phyloP scores from a whole-genome alignment of 2,113 vertebrate species.

The Heterocephalus glaber region DNA sequence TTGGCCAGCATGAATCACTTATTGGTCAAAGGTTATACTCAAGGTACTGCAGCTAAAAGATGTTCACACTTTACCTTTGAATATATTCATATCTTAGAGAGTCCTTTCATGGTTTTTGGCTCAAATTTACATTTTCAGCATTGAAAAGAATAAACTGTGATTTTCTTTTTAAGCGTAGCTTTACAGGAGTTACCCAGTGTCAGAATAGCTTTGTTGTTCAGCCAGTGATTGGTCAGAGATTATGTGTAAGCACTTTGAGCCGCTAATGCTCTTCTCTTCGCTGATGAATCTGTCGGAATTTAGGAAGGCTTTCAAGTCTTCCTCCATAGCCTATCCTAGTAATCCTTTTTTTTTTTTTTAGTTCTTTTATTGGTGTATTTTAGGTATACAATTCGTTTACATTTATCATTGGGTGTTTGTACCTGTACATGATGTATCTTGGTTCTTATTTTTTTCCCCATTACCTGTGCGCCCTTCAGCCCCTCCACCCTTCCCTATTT shows the following conservation, averaged over 20 bases:
- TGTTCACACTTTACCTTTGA: background rate
- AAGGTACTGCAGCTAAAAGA: background rate
- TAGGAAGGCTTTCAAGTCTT: background rate
- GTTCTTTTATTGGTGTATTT: too few relatives aligned
- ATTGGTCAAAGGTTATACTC: background rate
- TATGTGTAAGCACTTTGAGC: background rate
- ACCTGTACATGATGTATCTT: too few relatives aligned
- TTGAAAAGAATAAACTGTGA: background rate
- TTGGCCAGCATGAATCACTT: background rate
- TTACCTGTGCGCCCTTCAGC: too few relatives aligned
- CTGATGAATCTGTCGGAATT: background rate
- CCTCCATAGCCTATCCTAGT: background rate
- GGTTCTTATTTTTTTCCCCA: too few relatives aligned
- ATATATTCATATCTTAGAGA: slow-evolving; percentile 7
- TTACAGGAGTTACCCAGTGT: background rate
- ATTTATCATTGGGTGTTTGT: too few relatives aligned
- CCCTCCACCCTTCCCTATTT: too few relatives aligned
- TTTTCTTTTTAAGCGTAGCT: slow-evolving; percentile 33
- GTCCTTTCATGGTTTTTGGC: background rate
- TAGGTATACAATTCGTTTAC: too few relatives aligned
- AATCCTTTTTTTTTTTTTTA: too few relatives aligned
- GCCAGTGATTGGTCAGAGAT: background rate
- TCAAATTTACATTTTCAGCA: slow-evolving; percentile 27
- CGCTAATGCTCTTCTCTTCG: background rate
- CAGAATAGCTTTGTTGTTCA: slow-evolving; percentile 27